Percentiles rank a stretch among this genome's conserved stretches.
Conservation (phyloP, 2,113 vertebrate genomes). For the Sarotherodon lohbergeri region DNA sequence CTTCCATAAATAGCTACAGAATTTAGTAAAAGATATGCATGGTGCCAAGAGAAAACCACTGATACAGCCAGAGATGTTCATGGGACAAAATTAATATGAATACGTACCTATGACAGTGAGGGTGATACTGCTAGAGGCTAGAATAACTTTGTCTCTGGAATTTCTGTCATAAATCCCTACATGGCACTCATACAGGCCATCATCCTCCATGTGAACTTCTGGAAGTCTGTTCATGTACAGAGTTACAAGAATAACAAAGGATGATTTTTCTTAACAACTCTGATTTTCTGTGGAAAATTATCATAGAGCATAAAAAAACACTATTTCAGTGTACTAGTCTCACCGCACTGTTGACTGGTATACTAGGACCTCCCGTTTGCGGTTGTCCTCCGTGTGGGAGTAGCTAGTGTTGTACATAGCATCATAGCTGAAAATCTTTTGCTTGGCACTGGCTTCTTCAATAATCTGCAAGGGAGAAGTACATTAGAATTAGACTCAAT, state of each 20-base stretch:
- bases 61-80: background rate
- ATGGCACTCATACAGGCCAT: constrained; percentile 89
- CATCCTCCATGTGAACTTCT: constrained; percentile 88
- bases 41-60: background rate
- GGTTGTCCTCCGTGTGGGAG: constrained; percentile 85
- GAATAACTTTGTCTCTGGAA: constrained; percentile 83
- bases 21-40: background rate
- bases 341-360: constrained; percentile 92
- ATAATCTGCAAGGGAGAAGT: constrained; percentile 70
- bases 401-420: constrained; percentile 90
- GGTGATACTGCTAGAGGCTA: constrained; percentile 83
- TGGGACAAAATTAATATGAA: background rate
- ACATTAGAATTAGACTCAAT: background rate
- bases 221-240: constrained; percentile 75
- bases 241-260: background rate
- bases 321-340: background rate
- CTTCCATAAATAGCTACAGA: background rate
- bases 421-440: constrained; percentile 94
- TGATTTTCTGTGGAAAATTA: background rate
- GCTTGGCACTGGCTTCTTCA: constrained; percentile 84
- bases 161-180: constrained; percentile 88
- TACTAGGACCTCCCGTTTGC: constrained; percentile 80
- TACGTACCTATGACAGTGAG: constrained; percentile 90
- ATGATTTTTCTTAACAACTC: background rate
- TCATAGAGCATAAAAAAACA: background rate